A percentile compares a stretch with the other conserved stretches of the same genome.
Conservation (phyloP, 1,140 invertebrate genomes). For the Thalassaphorura encarpata region DNA sequence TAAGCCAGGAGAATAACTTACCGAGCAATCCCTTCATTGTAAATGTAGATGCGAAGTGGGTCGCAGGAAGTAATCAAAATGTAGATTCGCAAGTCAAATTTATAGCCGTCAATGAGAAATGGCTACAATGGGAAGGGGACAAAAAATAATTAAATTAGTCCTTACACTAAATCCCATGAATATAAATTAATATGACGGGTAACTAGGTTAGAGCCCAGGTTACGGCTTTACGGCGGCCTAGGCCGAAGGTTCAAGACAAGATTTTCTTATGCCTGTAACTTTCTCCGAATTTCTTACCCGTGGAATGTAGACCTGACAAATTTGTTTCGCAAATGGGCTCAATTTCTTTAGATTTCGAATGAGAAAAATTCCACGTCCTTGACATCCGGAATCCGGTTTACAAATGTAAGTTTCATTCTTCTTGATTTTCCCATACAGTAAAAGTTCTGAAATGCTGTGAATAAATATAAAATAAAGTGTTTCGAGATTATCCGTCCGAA, state of each 20-base stretch:
- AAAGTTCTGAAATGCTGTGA: conserved; percentile 13
- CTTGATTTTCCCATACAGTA: conserved; percentile 43
- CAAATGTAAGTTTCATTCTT: conserved; percentile 72
- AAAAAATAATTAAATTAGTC: neutral
- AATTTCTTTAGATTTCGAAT: conserved; percentile 68
- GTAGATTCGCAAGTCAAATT: conserved; percentile 94
- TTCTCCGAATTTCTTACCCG: neutral
- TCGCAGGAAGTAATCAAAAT: conserved; percentile 87
- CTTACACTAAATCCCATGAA: too few species aligned
- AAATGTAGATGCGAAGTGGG: conserved; percentile 84
- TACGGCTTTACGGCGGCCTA: too few species aligned
- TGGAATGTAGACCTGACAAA: conserved; percentile 68
- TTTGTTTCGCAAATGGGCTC: conserved; percentile 63
- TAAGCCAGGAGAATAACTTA: too few species aligned
- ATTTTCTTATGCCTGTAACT: too few species aligned
- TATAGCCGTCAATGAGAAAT: conserved; percentile 88
- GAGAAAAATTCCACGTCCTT: conserved; percentile 74
- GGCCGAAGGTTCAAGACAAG: too few species aligned
- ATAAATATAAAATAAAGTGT: neutral
- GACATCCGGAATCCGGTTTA: conserved; percentile 77
- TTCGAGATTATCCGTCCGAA: neutral
- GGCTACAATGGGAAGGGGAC: conserved; percentile 41
- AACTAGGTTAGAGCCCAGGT: too few species aligned
- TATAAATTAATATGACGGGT: too few species aligned
- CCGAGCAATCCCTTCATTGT: conserved; percentile 88